Evolutionary conservation across 2,113 vertebrate genomes (phyloP), one percentile per base, ranked within the genome.

Genomic region (Callipepla californica): DNA sequence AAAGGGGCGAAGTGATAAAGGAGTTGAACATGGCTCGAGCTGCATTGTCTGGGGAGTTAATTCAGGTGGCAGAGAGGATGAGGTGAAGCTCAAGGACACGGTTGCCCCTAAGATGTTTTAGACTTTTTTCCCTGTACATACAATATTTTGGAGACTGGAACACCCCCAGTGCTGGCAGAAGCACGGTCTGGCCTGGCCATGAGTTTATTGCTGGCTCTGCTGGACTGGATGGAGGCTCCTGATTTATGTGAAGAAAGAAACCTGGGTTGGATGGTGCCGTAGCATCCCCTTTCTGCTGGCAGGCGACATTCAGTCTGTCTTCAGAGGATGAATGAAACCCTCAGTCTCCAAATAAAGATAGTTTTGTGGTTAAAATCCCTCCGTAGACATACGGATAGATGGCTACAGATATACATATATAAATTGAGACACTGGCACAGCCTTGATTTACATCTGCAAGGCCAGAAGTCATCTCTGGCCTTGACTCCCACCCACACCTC

Each of bases 1-100:
- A 85, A 85, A 86, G 40, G 68, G 65, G 32, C 57, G 48, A 75
- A 92, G 65, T 50, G 91, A 87, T 91, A 91, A 89, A 93, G 87
- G 75, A 85, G 65, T 79, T 91, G 72, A 95, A 79, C 69, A 34
- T 1, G 2, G 72, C 85, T 80, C 51, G 75, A 95, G 81, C 66
- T 62, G 63, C 76, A 94, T 47, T 36, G 36, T 47, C 79, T 66
- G 63, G 87, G 73, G 87, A 45, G 70, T 5, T 50, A 62, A 85
- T 89, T 85, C 90, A 55, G 10, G n/a, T 7, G 21, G 48, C 36
- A 74, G 75, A 78, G 90, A 80, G 82, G 87, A 76, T 44, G 44
- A 83, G 76, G 90, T 95, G 87, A 92, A 72, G 50, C 85, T 87
- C 72, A 74, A 20, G 63, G 90, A 92, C 59, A 63, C 62, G 82